Conservation (phyloP, 2,888 invertebrate genomes). For the Lomographa bimaculata region DNA sequence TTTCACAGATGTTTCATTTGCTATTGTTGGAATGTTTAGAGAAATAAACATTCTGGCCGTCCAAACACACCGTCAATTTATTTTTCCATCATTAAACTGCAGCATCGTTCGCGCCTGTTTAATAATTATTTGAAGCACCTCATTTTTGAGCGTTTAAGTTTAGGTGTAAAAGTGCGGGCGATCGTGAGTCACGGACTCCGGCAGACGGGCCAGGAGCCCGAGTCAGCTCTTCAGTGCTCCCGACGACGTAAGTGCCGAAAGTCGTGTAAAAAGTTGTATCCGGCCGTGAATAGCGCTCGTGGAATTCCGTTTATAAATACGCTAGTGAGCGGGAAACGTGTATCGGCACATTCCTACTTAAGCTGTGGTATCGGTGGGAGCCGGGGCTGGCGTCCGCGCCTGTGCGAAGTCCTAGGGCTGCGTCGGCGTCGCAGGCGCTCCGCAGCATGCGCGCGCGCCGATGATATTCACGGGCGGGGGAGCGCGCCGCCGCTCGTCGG, state of each 20-base stretch:
- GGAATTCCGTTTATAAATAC: constrained; percentile 82
- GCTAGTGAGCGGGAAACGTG: constrained; percentile 48
- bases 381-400: constrained; percentile 35
- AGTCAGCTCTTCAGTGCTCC: constrained; percentile 74
- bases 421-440: constrained; percentile 27
- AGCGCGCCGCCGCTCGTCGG: constrained; percentile 76
- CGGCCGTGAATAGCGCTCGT: constrained; percentile 72
- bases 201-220: constrained; percentile 67
- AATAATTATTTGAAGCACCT: constrained; percentile 57
- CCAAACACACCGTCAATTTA: constrained; percentile 50
- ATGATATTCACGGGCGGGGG: constrained; percentile 83
- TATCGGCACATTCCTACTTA: too few species aligned
- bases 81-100: constrained; percentile 51
- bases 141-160: constrained; percentile 55
- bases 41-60: constrained; percentile 51
- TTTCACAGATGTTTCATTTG: constrained; percentile 33
- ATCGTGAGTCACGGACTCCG: constrained; percentile 65
- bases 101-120: constrained; percentile 47
- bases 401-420: constrained; percentile 36
- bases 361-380: too few species aligned
- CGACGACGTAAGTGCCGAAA: constrained; percentile 80
- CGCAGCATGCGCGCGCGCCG: constrained; percentile 59
- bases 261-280: constrained; percentile 83
- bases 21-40: constrained; percentile 45
- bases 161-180: constrained; percentile 44